These are phyloP conservation scores for Xiphophorus hellerii DNA, from an alignment of 2,113 vertebrate species.

Conservation along the genomic window DNA sequence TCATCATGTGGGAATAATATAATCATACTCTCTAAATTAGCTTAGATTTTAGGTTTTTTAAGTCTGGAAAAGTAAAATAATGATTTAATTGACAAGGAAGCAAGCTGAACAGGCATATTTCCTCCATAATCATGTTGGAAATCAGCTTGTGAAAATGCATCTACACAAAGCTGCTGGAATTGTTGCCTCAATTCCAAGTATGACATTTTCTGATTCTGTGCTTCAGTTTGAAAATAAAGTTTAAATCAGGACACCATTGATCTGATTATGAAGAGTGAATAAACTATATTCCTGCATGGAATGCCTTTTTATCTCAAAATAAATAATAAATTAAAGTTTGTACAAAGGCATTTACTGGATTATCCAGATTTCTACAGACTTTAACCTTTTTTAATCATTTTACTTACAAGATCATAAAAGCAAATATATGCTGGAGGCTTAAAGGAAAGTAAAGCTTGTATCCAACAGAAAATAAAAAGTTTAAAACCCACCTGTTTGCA, in stretches of 20 bases:
- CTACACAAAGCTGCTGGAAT: background rate
- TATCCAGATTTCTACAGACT: too few species aligned
- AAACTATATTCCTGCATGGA: background rate
- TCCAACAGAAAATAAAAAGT: too few species aligned
- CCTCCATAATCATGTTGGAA: background rate
- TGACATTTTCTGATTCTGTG: background rate
- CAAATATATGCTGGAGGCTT: too few species aligned
- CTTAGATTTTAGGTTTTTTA: background rate
- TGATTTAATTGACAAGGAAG: background rate
- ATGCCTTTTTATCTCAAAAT: background rate
- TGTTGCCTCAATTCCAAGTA: background rate
- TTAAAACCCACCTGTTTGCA: too few species aligned
- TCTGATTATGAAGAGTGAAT: background rate
- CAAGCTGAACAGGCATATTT: background rate
- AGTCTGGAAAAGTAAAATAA: background rate
- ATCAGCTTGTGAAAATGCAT: background rate
- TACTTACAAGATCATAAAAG: too few species aligned
- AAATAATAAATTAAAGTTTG: background rate
- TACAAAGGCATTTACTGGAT: background rate
- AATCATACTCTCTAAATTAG: too few species aligned
- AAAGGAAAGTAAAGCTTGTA: too few species aligned
- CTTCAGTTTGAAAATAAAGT: background rate
- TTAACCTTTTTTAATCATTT: too few species aligned
- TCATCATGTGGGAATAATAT: background rate
- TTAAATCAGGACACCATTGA: background rate